phyloP scores from a whole-genome alignment of 2,888 invertebrate genomes.

The Caenorhabditis doughertyi region DNA sequence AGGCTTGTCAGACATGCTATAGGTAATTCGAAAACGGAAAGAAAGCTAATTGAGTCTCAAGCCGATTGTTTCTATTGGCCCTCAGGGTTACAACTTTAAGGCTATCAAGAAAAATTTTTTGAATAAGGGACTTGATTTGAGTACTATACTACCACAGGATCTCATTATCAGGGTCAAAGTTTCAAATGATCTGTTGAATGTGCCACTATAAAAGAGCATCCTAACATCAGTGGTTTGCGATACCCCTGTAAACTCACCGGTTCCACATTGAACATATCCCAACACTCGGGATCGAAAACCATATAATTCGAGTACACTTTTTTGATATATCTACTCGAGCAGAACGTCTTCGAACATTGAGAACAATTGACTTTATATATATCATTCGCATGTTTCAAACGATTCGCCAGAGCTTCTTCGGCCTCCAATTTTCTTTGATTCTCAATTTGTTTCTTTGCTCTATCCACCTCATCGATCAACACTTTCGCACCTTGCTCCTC shows the following conservation, averaged over 20 bases:
- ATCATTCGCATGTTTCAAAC: not conserved
- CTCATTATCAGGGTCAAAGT: too few relatives aligned
- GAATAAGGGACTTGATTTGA: too few relatives aligned
- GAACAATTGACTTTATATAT: constrained; percentile 24
- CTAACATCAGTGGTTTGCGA: too few relatives aligned
- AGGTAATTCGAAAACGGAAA: too few relatives aligned
- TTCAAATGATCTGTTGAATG: too few relatives aligned
- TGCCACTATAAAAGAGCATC: too few relatives aligned
- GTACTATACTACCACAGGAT: not conserved
- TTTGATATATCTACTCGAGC: constrained; percentile 26
- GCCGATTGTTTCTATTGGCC: too few relatives aligned
- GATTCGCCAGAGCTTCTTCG: not conserved
- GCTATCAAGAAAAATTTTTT: too few relatives aligned
- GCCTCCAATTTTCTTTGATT: not conserved
- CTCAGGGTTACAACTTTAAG: too few relatives aligned
- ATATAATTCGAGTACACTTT: constrained; percentile 59
- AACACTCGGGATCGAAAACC: constrained; percentile 40
- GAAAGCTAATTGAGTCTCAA: too few relatives aligned
- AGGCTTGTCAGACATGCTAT: too few relatives aligned
- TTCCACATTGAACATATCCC: constrained; percentile 29
- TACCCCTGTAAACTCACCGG: constrained; percentile 11
- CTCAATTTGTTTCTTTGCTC: not conserved
- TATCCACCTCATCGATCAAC: constrained; percentile 1
- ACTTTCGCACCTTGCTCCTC: constrained; percentile 24
- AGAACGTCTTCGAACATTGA: constrained; percentile 16